A percentile compares a stretch with the other conserved stretches of the same genome.
Evolutionary conservation across 2,113 vertebrate genomes (phyloP).

Genomic region (Theropithecus gelada): DNA sequence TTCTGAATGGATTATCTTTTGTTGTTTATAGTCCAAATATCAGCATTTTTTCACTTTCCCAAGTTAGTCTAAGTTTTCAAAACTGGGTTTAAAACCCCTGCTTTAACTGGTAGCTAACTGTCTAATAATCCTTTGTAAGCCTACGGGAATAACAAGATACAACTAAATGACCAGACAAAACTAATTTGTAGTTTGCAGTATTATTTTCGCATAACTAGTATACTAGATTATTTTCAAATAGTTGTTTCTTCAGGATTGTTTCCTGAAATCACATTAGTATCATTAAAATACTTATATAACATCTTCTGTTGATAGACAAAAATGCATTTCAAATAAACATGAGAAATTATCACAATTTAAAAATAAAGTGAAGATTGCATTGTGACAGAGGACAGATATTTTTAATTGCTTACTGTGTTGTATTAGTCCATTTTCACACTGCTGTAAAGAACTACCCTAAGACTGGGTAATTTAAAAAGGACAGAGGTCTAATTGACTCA

Average conservation of each 20-base stretch:
- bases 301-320: neutral
- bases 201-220: neutral
- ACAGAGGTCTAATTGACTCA: too few species aligned
- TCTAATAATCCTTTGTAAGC: neutral
- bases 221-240: neutral
- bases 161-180: neutral
- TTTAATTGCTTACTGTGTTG: too few species aligned
- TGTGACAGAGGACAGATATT: neutral
- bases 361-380: neutral
- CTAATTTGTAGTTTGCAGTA: neutral
- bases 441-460: too few species aligned
- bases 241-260: neutral
- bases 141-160: neutral
- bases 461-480: too few species aligned
- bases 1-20: neutral
- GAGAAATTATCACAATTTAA: neutral
- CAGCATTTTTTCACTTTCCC: neutral
- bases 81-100: neutral
- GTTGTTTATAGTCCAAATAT: neutral
- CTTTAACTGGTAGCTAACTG: neutral
- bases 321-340: neutral
- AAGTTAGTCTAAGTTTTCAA: neutral
- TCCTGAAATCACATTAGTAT: neutral
- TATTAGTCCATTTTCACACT: too few species aligned
- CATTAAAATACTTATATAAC: neutral